Conservation (phyloP, 2,797 vertebrate genomes). For the Urosaurus nigricauda region DNA sequence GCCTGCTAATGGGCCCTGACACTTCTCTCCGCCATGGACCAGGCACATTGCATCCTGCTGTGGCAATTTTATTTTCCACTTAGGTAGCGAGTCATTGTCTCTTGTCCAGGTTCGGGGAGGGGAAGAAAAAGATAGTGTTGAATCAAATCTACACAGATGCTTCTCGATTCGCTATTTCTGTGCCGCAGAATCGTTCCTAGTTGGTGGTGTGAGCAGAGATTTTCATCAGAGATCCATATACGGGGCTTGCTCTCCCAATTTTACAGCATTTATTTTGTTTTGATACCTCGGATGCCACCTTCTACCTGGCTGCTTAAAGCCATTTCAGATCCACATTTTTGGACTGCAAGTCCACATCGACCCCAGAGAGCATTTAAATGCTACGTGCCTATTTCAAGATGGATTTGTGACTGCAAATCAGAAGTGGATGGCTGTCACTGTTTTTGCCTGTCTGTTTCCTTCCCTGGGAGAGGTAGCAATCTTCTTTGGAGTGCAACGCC, state of each 20-base stretch:
- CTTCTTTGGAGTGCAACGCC: slow-evolving; percentile 7
- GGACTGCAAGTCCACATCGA: background rate
- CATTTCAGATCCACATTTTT: background rate
- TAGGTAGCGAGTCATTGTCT: background rate
- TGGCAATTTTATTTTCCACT: slow-evolving; percentile 18
- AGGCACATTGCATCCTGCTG: background rate
- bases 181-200: slow-evolving; percentile 12
- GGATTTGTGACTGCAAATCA: background rate
- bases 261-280: background rate
- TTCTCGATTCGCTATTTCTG: background rate
- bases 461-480: background rate
- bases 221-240: background rate
- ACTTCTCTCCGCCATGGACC: background rate
- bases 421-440: background rate
- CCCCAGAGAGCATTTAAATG: background rate
- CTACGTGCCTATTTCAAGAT: background rate
- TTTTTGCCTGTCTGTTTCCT: background rate
- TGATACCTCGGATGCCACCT: background rate
- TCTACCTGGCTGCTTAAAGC: background rate
- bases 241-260: background rate
- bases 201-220: background rate
- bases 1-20: slow-evolving; percentile 5
- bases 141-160: background rate
- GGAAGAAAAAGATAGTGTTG: background rate
- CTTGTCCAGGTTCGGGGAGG: background rate